Evolutionary conservation across 2,888 invertebrate species (phyloP), one percentile per base, ranked within the genome.

Genomic region (Drosophila vallismaia): DNA sequence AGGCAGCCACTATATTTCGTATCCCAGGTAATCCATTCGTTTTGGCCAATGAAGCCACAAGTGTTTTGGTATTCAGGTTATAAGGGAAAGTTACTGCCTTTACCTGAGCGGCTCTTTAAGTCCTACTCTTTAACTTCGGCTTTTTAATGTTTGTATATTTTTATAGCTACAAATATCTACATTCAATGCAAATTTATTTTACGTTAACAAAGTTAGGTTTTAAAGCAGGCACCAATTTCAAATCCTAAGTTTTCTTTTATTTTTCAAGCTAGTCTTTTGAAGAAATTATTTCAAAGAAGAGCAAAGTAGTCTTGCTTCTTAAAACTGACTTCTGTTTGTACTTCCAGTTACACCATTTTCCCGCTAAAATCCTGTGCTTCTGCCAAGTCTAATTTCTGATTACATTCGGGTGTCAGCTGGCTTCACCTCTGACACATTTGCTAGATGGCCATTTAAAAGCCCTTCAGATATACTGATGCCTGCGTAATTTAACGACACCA

Each of bases 401-500:
- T 60, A 51, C 64, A 51, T 52, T 46, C 5, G 40, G 62, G 62
- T 51, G 60, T 14, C 63, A 60, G 36, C 45, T 60, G 60, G 45
- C 50, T 45, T 62, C 51, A 33, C 51, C 38, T 46, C 33, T 26
- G 26, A 44, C 31, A 28, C 67, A 45, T 49, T 49, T 28, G 42
- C 31, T 28, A 14, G 69, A 8, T 54, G 58, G 57, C 59, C 46
- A 51, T 52, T 57, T 44, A 67, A 57, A 51, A 29, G 48, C 29
- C 56, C 40, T 48, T n/a, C 42, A 12, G 68, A 50, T 12, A 51
- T 60, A 40, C 44, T 19, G 48, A 52, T 52, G 70, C 31, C 51
- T 38, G 19, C 29, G 26, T 52, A 70, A 69, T 69, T 70, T 69
- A 70, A 70, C 51, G 55, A 60, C 51, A 42, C 42, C 55, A 40